These are phyloP conservation scores for Myoxocephalus aenaeus DNA, from an alignment of 2,797 vertebrate species.

Conservation along the genomic window DNA sequence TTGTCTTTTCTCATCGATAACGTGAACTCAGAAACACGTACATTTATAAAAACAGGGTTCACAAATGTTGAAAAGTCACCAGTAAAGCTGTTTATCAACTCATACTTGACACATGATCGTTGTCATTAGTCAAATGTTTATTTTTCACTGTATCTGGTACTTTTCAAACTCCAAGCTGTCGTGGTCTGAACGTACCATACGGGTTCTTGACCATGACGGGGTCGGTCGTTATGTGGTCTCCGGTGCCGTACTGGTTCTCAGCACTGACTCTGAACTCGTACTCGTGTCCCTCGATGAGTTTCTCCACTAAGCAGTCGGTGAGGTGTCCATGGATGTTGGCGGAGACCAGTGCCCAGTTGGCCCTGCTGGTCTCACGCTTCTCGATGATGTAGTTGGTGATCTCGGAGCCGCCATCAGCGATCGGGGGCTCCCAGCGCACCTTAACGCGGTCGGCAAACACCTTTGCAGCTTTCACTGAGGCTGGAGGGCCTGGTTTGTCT, in stretches of 20 bases:
- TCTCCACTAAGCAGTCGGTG: conserved; percentile 95
- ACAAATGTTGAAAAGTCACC: too few species aligned
- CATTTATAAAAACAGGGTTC: background rate
- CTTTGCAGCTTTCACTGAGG: conserved; percentile 91
- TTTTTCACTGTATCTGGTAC: background rate
- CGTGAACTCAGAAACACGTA: background rate
- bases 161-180: background rate
- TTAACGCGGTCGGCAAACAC: conserved; percentile 94
- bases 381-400: conserved; percentile 98
- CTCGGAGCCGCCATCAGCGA: conserved; percentile 97
- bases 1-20: background rate
- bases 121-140: background rate
- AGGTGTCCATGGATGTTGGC: conserved; percentile 89
- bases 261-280: conserved; percentile 98
- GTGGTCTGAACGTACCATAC: conserved; percentile 84
- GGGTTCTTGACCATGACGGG: conserved; percentile 95
- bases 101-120: too few species aligned
- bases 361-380: conserved; percentile 97
- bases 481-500: conserved; percentile 98
- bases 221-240: conserved; percentile 90
- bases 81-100: background rate
- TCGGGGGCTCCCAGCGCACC: conserved; percentile 94
- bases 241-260: conserved; percentile 98
- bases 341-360: conserved; percentile 97
- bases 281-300: conserved; percentile 97